Percentiles rank a stretch among this genome's conserved stretches.
Evolutionary conservation across 2,113 vertebrate species (phyloP).

Genomic region (Plecturocebus donacophilus): DNA sequence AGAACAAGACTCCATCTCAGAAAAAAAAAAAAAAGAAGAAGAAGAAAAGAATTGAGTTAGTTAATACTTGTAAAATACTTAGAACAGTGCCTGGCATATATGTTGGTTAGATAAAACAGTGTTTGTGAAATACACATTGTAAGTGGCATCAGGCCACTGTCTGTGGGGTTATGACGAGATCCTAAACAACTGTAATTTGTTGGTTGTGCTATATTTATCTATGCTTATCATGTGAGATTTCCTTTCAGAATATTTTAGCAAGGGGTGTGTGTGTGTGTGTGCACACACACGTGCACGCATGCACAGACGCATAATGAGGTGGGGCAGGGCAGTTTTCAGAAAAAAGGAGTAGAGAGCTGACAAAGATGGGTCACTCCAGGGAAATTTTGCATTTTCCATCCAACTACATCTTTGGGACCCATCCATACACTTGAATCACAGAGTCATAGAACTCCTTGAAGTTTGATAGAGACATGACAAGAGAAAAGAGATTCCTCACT

Average conservation of each 20-base stretch:
- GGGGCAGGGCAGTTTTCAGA: background rate
- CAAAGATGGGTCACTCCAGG: background rate
- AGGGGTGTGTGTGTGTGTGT: background rate
- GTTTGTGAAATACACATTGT: background rate
- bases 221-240: background rate
- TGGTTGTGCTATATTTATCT: background rate
- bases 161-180: background rate
- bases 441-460: background rate
- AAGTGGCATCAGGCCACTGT: background rate
- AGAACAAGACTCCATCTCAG: too few species aligned
- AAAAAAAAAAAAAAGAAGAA: too few species aligned
- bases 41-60: background rate
- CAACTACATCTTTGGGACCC: background rate
- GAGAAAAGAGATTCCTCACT: background rate
- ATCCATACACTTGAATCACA: background rate
- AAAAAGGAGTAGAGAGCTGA: background rate
- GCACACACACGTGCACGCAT: too few species aligned
- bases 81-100: background rate
- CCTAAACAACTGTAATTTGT: background rate
- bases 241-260: conserved; percentile 17
- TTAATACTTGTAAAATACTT: background rate
- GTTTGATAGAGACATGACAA: background rate
- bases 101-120: conserved; percentile 12
- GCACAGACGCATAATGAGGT: background rate
- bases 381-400: background rate